A percentile compares a stretch with the other conserved stretches of the same genome.
Evolutionary conservation across 2,797 vertebrate species (phyloP).

Genomic region (Paguma larvata): DNA sequence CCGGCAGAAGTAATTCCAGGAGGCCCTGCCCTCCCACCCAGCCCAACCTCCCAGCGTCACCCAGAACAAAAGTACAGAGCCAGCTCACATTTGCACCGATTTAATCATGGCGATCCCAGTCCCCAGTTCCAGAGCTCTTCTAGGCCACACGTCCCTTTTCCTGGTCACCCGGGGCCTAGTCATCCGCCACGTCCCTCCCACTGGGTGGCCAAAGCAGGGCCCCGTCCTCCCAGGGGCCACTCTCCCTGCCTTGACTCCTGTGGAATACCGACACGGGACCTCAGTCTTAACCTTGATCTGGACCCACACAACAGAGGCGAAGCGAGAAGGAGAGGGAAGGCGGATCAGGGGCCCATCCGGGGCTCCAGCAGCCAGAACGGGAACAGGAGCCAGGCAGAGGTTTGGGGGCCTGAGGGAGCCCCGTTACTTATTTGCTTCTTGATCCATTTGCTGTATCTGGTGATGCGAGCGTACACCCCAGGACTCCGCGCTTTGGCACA

Average conservation of each 20-base stretch:
- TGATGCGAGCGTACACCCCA: conserved; percentile 37
- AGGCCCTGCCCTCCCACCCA: neutral
- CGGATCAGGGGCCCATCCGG: neutral
- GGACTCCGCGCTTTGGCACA: conserved; percentile 42
- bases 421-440: neutral
- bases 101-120: conserved; percentile 64
- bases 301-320: neutral
- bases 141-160: neutral
- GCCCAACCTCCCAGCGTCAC: neutral
- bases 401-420: neutral
- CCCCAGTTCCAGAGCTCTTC: neutral
- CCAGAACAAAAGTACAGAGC: conserved; percentile 17
- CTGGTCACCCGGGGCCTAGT: neutral
- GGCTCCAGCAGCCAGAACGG: conserved; percentile 50
- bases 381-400: neutral
- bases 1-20: neutral
- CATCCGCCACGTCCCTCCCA: neutral
- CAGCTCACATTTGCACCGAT: conserved; percentile 37
- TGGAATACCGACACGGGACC: neutral
- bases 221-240: neutral
- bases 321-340: neutral
- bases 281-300: neutral
- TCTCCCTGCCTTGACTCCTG: neutral
- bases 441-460: conserved; percentile 73
- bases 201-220: neutral